These are phyloP conservation scores for Acromyrmex echinatior DNA, from an alignment of 1,140 invertebrate genomes.

Conservation along the genomic window DNA sequence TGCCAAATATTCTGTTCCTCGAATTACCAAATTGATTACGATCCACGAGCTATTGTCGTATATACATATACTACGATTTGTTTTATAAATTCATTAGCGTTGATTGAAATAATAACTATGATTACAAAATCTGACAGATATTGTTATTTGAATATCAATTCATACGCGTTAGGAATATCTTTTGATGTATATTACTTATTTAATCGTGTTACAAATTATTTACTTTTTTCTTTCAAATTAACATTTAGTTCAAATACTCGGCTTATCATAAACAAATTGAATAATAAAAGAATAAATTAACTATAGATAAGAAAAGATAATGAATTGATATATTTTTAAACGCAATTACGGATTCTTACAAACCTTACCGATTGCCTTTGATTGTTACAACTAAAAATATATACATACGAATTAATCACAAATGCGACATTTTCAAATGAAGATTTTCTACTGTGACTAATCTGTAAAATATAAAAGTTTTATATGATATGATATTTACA, in stretches of 20 bases:
- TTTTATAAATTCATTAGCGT: constrained; percentile 9
- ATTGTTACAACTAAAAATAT: not conserved
- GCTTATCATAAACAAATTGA: not conserved
- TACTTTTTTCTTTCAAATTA: not conserved
- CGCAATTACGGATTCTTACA: not conserved
- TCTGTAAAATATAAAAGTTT: not conserved
- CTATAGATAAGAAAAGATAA: not conserved
- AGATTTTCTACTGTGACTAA: not conserved
- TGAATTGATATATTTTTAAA: not conserved
- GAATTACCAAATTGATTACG: constrained; percentile 6
- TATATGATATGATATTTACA: not conserved
- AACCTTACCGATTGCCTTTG: not conserved
- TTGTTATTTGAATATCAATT: constrained; percentile 10
- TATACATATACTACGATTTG: not conserved
- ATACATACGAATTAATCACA: not conserved
- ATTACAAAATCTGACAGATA: not conserved
- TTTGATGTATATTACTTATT: not conserved
- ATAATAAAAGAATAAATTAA: not conserved
- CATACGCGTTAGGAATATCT: not conserved
- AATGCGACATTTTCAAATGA: not conserved
- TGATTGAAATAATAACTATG: not conserved
- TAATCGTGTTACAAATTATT: not conserved
- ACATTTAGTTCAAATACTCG: not conserved
- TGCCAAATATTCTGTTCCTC: constrained; percentile 11
- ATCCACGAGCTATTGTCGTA: not conserved